Evolutionary conservation across 1,140 invertebrate species (phyloP).

Genomic region (Chrysoperla carnea): DNA sequence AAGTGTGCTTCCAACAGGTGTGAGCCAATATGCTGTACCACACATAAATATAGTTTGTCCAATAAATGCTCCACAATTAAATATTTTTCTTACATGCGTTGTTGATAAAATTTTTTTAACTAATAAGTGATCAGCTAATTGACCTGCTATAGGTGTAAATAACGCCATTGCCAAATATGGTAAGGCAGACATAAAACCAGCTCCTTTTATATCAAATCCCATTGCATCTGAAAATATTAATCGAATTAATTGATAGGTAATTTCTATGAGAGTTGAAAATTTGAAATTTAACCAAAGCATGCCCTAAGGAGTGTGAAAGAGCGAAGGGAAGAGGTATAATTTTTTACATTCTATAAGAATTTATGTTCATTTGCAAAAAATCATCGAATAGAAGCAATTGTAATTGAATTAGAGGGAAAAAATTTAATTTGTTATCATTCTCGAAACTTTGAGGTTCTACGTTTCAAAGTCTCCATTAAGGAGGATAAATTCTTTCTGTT

Average conservation of each 20-base stretch:
- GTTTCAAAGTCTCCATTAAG: too few species aligned
- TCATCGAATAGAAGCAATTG: too few species aligned
- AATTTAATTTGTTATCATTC: too few species aligned
- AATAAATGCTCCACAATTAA: slow-evolving; percentile 62
- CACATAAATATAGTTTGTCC: slow-evolving; percentile 74
- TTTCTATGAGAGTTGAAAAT: neutral
- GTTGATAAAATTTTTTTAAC: slow-evolving; percentile 41
- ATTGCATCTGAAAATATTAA: slow-evolving; percentile 39
- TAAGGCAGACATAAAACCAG: slow-evolving; percentile 63
- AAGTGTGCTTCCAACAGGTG: slow-evolving; percentile 42
- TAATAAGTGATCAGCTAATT: slow-evolving; percentile 61
- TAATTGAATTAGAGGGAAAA: too few species aligned
- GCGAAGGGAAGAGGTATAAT: neutral
- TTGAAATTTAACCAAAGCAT: neutral
- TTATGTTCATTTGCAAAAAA: neutral
- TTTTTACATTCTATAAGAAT: too few species aligned
- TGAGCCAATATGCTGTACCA: slow-evolving; percentile 45
- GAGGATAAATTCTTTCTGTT: too few species aligned
- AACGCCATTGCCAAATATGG: slow-evolving; percentile 77
- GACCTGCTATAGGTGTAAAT: slow-evolving; percentile 57
- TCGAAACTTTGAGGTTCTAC: too few species aligned
- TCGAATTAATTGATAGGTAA: slow-evolving; percentile 4
- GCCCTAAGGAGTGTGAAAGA: too few species aligned
- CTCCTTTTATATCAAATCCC: slow-evolving; percentile 50
- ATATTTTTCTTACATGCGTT: slow-evolving; percentile 54